A percentile compares a stretch with the other conserved stretches of the same genome.
phyloP scores from a whole-genome alignment of 2,888 invertebrate genomes.

The Catocala sponsa region DNA sequence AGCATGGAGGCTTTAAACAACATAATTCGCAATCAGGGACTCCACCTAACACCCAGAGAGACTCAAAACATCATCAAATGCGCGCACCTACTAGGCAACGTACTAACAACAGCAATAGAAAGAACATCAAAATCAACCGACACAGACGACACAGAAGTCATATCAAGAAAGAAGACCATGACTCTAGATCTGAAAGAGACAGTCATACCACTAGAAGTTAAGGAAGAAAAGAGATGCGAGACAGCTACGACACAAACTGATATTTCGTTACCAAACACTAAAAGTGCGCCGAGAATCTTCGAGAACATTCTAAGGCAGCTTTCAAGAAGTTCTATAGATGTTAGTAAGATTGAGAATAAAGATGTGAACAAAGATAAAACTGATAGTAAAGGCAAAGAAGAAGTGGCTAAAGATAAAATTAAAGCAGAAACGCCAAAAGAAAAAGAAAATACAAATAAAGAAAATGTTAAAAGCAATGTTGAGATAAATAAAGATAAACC shows the following conservation, averaged over 20 bases:
- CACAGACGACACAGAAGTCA: conserved; percentile 47
- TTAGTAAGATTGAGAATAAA: conserved; percentile 40
- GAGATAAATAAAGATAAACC: conserved; percentile 9
- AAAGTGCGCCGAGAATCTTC: conserved; percentile 83
- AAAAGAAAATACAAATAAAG: not conserved
- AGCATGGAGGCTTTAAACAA: conserved; percentile 66
- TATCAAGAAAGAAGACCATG: conserved; percentile 69
- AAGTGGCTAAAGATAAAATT: conserved; percentile 2
- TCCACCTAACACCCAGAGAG: conserved; percentile 75
- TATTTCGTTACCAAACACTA: conserved; percentile 82
- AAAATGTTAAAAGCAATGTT: too few relatives aligned
- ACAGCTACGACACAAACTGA: conserved; percentile 81
- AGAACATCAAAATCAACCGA: conserved; percentile 60
- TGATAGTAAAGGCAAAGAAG: not conserved
- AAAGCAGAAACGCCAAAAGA: conserved; percentile 3
- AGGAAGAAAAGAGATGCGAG: conserved; percentile 69
- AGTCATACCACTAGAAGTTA: conserved; percentile 62
- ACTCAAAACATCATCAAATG: conserved; percentile 81
- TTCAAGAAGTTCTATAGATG: conserved; percentile 77
- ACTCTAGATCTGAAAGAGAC: conserved; percentile 77
- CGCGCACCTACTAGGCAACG: conserved; percentile 77
- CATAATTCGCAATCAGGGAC: conserved; percentile 73
- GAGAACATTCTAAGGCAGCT: conserved; percentile 80
- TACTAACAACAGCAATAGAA: conserved; percentile 75
- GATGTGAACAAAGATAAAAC: conserved; percentile 16